Conservation (phyloP, 2,888 invertebrate species). For the Syrphus vitripennis region DNA sequence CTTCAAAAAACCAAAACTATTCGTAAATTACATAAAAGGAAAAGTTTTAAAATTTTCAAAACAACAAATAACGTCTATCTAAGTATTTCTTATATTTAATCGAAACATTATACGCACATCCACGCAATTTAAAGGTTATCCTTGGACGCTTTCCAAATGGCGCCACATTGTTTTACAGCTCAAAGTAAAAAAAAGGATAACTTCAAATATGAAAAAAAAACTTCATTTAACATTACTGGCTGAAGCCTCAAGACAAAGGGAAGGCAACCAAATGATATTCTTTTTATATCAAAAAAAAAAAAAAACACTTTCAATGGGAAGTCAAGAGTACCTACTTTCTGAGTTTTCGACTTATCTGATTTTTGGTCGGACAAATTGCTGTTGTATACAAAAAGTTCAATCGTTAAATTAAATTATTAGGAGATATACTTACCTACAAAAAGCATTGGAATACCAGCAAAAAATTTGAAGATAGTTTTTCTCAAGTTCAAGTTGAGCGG, state of each 20-base stretch:
- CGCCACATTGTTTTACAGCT: slow-evolving; percentile 69
- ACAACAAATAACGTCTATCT: slow-evolving; percentile 41
- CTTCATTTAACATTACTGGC: slow-evolving; percentile 5
- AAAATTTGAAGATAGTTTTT: slow-evolving; percentile 49
- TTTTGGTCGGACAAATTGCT: slow-evolving; percentile 60
- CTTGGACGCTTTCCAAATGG: slow-evolving; percentile 54
- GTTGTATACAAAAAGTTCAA: slow-evolving; percentile 55
- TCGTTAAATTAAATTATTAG: slow-evolving; percentile 70
- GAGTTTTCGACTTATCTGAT: slow-evolving; percentile 55
- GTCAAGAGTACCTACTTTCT: slow-evolving; percentile 18
- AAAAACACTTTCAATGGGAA: slow-evolving; percentile 18
- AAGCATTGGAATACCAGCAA: neutral
- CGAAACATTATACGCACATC: slow-evolving; percentile 66
- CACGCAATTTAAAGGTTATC: slow-evolving; percentile 60
- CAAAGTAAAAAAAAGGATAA: slow-evolving; percentile 43
- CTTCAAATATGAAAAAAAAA: slow-evolving; percentile 5
- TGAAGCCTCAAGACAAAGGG: neutral
- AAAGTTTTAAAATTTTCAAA: slow-evolving; percentile 39
- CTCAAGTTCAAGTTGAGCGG: slow-evolving; percentile 69
- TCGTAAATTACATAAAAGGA: neutral
- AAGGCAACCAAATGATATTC: slow-evolving; percentile 17
- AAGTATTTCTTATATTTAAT: slow-evolving; percentile 51
- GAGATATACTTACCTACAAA: slow-evolving; percentile 40
- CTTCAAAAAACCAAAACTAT: neutral
- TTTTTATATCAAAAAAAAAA: slow-evolving; percentile 20